Evolutionary conservation across 1,140 invertebrate genomes (phyloP).

Genomic region (Nasonia giraulti): DNA sequence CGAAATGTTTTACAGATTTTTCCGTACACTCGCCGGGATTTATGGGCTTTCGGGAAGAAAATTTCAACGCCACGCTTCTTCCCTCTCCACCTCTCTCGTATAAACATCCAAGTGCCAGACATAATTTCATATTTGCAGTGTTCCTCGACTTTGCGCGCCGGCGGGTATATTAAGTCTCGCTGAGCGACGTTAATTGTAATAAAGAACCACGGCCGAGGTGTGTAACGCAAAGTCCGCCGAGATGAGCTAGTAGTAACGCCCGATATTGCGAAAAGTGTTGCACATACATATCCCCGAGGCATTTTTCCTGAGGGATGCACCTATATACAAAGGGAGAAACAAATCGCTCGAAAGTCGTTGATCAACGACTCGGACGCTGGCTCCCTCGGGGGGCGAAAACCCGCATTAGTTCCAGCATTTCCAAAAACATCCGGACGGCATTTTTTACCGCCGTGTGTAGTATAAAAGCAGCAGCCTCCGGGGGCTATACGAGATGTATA

Average conservation of each 20-base stretch:
- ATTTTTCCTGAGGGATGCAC: background rate
- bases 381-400: background rate
- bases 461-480: background rate
- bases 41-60: constrained; percentile 28
- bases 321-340: background rate
- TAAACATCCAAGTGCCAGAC: background rate
- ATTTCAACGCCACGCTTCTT: constrained; percentile 16
- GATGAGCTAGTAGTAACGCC: background rate
- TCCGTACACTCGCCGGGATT: constrained; percentile 10
- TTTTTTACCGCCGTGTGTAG: background rate
- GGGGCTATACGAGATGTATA: background rate
- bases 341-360: background rate
- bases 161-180: too few relatives aligned
- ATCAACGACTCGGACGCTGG: too few relatives aligned
- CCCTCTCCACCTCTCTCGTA: background rate
- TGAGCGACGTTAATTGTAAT: too few relatives aligned
- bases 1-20: constrained; percentile 48
- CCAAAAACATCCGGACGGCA: background rate
- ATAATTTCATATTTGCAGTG: background rate
- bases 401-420: background rate
- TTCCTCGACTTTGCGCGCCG: too few relatives aligned
- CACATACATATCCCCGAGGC: background rate
- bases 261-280: background rate
- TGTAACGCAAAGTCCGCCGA: background rate
- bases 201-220: background rate